These are phyloP conservation scores for Gymnothorax javanicus DNA, from an alignment of 2,797 vertebrate species.

Conservation along the genomic window DNA sequence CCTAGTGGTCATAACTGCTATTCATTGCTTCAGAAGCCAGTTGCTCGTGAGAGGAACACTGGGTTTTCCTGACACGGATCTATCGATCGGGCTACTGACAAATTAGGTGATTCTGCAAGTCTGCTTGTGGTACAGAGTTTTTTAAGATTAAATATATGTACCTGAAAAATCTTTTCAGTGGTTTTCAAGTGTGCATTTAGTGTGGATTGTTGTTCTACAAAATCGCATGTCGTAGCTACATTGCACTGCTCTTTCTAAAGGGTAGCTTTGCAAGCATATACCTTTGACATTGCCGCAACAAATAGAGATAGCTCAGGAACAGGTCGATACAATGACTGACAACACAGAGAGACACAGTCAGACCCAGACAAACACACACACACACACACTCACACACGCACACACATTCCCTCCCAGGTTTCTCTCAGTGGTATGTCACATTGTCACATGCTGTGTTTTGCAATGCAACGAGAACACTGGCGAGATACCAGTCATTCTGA, in stretches of 20 bases:
- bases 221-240: background rate
- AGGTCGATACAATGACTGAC: too few species aligned
- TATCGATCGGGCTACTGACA: background rate
- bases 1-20: background rate
- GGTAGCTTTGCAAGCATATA: background rate
- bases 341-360: too few species aligned
- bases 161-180: background rate
- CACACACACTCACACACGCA: background rate
- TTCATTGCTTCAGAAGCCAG: background rate
- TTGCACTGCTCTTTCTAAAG: background rate
- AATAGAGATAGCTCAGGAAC: background rate
- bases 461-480: background rate
- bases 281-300: background rate
- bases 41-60: background rate
- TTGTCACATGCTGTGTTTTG: slow-evolving; percentile 4
- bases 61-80: background rate
- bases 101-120: background rate
- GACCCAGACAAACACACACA: background rate
- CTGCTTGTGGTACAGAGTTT: background rate
- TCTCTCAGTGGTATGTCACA: background rate
- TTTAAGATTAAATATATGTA: background rate
- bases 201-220: background rate
- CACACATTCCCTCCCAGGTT: background rate
- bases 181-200: background rate
- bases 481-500: background rate